Evolutionary conservation across 2,797 vertebrate genomes (phyloP).

Genomic region (Rhinatrema bivittatum): DNA sequence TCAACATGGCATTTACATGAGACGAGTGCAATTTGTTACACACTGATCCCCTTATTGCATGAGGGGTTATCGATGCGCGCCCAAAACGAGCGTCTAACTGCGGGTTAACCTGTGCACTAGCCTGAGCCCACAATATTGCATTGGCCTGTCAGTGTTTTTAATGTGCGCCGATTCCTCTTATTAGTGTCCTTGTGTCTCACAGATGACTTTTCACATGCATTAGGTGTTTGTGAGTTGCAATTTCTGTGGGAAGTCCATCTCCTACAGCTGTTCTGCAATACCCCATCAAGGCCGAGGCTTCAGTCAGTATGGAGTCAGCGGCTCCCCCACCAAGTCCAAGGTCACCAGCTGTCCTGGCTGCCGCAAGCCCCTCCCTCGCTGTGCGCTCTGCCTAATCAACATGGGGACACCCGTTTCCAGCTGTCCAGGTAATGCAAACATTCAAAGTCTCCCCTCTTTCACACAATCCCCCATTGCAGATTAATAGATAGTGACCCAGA

Average conservation of each 20-base stretch:
- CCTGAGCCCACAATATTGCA: too few relatives aligned
- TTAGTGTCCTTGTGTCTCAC: too few relatives aligned
- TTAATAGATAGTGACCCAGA: too few relatives aligned
- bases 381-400: conserved; percentile 96
- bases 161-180: too few relatives aligned
- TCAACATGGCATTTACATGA: too few relatives aligned
- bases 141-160: too few relatives aligned
- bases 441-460: neutral
- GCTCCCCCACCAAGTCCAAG: conserved; percentile 96
- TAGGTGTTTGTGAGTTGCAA: conserved; percentile 99
- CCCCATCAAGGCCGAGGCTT: conserved; percentile 94
- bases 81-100: too few relatives aligned
- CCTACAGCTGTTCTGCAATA: conserved; percentile 89
- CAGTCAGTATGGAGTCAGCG: conserved; percentile 93
- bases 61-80: too few relatives aligned
- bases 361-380: conserved; percentile 93
- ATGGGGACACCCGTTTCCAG: conserved; percentile 97
- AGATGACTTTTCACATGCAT: too few relatives aligned
- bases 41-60: too few relatives aligned
- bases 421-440: conserved; percentile 67
- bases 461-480: neutral
- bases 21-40: too few relatives aligned
- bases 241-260: conserved; percentile 98
- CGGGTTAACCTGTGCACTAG: too few relatives aligned
- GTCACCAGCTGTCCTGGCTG: conserved; percentile 97